Conservation (phyloP, 64 coral and sea anemone species). For the Porites lutea region DNA sequence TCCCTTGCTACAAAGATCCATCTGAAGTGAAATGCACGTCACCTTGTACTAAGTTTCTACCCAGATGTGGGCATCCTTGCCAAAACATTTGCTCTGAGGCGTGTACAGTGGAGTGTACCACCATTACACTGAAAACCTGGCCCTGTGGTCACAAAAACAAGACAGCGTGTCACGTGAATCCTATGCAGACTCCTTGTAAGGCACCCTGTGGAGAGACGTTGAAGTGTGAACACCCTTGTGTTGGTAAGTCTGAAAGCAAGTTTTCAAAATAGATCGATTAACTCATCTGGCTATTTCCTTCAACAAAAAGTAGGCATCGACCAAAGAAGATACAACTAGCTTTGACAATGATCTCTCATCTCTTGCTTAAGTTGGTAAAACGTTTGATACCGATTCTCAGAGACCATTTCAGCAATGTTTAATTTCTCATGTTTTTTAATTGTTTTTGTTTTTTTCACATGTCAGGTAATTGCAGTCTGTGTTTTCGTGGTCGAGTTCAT, state of each 20-base stretch:
- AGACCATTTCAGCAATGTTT: not conserved
- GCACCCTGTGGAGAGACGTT: constrained; percentile 53
- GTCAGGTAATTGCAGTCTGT: constrained; percentile 44
- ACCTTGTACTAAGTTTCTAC: constrained; percentile 49
- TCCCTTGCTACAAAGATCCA: constrained; percentile 48
- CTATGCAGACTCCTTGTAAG: constrained; percentile 24
- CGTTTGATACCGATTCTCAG: no score
- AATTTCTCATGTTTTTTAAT: not conserved
- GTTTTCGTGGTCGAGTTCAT: constrained; percentile 46
- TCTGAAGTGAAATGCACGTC: constrained; percentile 27
- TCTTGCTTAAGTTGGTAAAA: no score
- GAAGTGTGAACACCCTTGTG: constrained; percentile 55
- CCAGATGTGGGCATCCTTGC: constrained; percentile 78
- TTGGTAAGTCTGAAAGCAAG: constrained; percentile 10
- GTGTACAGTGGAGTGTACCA: constrained; percentile 60
- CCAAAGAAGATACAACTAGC: no score
- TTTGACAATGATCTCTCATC: no score
- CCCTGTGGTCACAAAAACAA: constrained; percentile 71
- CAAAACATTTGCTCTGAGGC: constrained; percentile 57
- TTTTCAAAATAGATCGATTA: no score
- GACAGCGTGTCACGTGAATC: constrained; percentile 47
- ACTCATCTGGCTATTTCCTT: no score
- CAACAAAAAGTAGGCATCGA: no score
- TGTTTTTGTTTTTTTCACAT: not conserved
- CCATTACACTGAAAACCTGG: constrained; percentile 35